Percentiles rank a stretch among this genome's conserved stretches.
Conservation (phyloP, 1,140 invertebrate genomes). For the Drosophila nebulosa region DNA sequence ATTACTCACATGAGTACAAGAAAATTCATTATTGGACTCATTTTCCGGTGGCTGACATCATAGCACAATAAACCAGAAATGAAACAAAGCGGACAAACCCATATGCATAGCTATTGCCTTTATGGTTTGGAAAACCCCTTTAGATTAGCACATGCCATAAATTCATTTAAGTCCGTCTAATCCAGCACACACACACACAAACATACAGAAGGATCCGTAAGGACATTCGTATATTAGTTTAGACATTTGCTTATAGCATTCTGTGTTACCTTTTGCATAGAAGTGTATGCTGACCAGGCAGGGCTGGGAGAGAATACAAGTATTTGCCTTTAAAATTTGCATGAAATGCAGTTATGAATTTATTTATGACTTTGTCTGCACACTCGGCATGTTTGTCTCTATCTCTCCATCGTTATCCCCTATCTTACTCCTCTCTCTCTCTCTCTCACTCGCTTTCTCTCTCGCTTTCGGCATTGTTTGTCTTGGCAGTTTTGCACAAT, state of each 20-base stretch:
- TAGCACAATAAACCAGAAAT: neutral
- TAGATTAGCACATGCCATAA: conserved; percentile 64
- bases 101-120: conserved; percentile 1
- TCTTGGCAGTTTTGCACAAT: conserved; percentile 33
- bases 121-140: conserved; percentile 22
- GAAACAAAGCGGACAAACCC: neutral
- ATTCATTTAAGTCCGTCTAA: conserved; percentile 63
- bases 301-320: neutral
- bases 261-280: conserved; percentile 6
- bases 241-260: conserved; percentile 23
- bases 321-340: conserved; percentile 49
- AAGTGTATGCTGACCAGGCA: too few species aligned
- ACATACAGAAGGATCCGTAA: conserved; percentile 13
- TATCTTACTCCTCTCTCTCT: neutral
- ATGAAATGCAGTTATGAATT: conserved; percentile 64
- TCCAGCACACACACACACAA: conserved; percentile 29
- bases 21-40: neutral
- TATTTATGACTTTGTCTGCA: conserved; percentile 60
- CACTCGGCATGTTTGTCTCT: conserved; percentile 16
- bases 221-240: conserved; percentile 40
- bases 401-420: conserved; percentile 10
- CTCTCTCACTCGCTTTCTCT: neutral
- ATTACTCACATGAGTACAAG: neutral
- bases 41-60: neutral
- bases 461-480: neutral